Base-by-base conservation (phyloP, 1,140 invertebrate genomes). In the Bicyclus anynana region DNA sequence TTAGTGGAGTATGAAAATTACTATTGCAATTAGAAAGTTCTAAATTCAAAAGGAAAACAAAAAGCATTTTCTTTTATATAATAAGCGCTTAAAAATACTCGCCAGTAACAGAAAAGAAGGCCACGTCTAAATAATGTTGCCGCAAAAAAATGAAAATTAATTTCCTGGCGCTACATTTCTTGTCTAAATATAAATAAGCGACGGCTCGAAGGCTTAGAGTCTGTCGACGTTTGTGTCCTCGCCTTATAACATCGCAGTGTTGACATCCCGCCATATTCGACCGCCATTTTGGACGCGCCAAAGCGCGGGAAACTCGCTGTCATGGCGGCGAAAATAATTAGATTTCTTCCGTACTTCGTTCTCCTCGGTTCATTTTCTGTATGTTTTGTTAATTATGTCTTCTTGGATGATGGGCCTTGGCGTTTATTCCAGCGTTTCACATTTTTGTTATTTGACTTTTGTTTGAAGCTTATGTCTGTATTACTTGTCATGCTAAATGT, bases 251-350 rank as follows among this genome's bases (percentile, higher is more conserved):
- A 75, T 77, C 65, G 47, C 51, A 53, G 58, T 63, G 82, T 80
- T 81, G 80, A 83, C 76, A 81, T 59, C 77, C 63, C 62, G 72
- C 69, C 67, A 65, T 74, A 65, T 78, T 75, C 49, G 62, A 59
- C 64, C 67, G 77, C 80, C 77, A 80, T 83, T 80, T 82, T 82
- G 69, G 58, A 69, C 64, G 61, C 65, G 68, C 59, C 52, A 69
- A 80, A 84, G 74, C 80, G 78, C 77, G 77, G 67, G 66, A 80
- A 80, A 62, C 71, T 72, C 57, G 67, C 75, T 85, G 80, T 80
- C 82, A 77, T 77, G 70, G 72, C 82, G 67, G 67, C 68, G 67
- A 80, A 80, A 81, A 85, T 85, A 85, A 85, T 85, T 84, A 85
- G 77, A 83, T 83, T 83, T 75, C 65, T 53, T 52, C 60, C 69